phyloP scores from a whole-genome alignment of 2,797 vertebrate species.

The Serranus cabrilla region DNA sequence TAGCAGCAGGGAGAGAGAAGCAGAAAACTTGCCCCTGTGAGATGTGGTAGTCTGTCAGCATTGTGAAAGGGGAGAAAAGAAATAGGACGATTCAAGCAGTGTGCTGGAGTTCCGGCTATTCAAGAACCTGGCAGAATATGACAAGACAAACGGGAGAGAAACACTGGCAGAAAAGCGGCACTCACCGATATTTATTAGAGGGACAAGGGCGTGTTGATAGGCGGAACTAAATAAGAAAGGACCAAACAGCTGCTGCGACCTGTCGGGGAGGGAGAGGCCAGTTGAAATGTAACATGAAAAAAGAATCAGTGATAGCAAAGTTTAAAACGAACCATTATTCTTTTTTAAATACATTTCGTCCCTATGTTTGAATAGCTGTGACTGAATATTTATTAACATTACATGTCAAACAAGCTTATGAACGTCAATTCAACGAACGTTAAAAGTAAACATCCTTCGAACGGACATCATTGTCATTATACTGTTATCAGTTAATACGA shows the following conservation, averaged over 20 bases:
- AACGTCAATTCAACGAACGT: not conserved
- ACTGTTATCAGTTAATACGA: not conserved
- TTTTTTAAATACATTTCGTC: not conserved
- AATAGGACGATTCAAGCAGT: not conserved
- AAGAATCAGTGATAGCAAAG: not conserved
- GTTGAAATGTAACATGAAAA: conserved; percentile 12
- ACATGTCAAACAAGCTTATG: not conserved
- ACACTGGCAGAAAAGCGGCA: conserved; percentile 42
- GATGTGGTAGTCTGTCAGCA: conserved; percentile 59
- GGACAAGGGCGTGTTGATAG: conserved; percentile 81
- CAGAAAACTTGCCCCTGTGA: conserved; percentile 48
- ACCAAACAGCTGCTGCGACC: conserved; percentile 77
- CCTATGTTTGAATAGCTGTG: not conserved
- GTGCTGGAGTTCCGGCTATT: conserved; percentile 5
- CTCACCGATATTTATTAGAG: conserved; percentile 81
- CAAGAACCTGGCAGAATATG: not conserved
- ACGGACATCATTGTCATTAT: not conserved
- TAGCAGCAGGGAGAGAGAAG: conserved; percentile 46
- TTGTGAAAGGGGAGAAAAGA: conserved; percentile 15
- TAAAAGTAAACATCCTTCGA: not conserved
- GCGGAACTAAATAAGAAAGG: conserved; percentile 73
- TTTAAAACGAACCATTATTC: not conserved
- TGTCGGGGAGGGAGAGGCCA: conserved; percentile 55
- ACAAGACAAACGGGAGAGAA: not conserved
- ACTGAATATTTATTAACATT: not conserved